Evolutionary conservation across 2,888 invertebrate species (phyloP).

Genomic region (Chelonus formosanus): DNA sequence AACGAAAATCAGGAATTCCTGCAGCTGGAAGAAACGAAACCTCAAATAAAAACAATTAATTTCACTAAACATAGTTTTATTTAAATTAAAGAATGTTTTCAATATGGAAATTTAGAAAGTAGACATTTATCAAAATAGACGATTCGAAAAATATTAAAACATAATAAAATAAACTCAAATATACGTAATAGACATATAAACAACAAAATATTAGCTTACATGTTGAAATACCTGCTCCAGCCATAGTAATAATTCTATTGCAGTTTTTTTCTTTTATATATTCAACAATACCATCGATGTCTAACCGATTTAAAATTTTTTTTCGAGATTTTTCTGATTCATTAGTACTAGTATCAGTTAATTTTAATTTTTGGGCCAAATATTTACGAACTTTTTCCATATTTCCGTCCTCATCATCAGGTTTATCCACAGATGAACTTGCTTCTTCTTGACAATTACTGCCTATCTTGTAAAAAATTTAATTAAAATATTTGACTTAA

Average conservation of each 20-base stretch:
- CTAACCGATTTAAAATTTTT: slow-evolving; percentile 75
- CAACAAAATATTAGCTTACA: slow-evolving; percentile 70
- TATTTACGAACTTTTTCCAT: too few relatives aligned
- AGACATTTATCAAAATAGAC: background rate
- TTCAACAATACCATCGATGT: slow-evolving; percentile 79
- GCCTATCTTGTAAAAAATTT: too few relatives aligned
- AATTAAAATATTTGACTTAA: too few relatives aligned
- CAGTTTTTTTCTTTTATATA: slow-evolving; percentile 82
- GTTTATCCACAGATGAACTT: too few relatives aligned
- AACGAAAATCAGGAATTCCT: slow-evolving; percentile 96
- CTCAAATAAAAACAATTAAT: slow-evolving; percentile 5
- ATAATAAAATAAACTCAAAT: background rate
- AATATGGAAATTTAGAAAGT: background rate
- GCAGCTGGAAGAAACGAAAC: slow-evolving; percentile 72
- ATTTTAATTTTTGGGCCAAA: too few relatives aligned
- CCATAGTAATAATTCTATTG: slow-evolving; percentile 89
- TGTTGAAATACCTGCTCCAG: slow-evolving; percentile 97
- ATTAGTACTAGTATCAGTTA: too few relatives aligned
- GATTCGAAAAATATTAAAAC: too few relatives aligned
- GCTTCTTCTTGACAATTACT: too few relatives aligned
- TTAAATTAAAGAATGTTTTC: background rate
- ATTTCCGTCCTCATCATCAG: too few relatives aligned
- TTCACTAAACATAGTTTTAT: slow-evolving; percentile 4
- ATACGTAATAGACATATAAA: slow-evolving; percentile 22
- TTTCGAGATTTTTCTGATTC: slow-evolving; percentile 31